Conservation (phyloP, 2,113 vertebrate genomes). For the Ochotona princeps region DNA sequence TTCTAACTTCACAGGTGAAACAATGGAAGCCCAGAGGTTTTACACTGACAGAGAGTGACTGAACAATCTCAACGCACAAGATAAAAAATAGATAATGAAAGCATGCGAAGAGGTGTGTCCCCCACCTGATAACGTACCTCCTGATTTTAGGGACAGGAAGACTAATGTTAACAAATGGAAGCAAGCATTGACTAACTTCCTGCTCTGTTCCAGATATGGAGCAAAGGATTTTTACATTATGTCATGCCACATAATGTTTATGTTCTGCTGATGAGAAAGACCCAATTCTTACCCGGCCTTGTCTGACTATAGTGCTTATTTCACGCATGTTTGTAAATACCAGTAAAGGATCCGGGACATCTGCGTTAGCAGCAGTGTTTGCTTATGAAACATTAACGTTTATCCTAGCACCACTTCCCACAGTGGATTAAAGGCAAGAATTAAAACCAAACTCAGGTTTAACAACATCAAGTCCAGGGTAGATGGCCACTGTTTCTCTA, state of each 20-base stretch:
- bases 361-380: not conserved
- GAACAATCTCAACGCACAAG: not conserved
- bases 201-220: not conserved
- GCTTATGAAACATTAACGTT: not conserved
- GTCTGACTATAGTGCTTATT: not conserved
- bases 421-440: not conserved
- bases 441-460: not conserved
- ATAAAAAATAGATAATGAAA: not conserved
- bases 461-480: not conserved
- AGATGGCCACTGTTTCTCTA: not conserved
- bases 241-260: not conserved
- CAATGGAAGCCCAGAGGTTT: not conserved
- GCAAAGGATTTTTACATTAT: not conserved
- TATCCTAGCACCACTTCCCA: not conserved
- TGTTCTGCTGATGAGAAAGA: not conserved
- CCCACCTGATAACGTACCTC: not conserved
- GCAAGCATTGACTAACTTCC: not conserved
- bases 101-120: fast-evolving
- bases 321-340: not conserved
- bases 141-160: too few relatives aligned
- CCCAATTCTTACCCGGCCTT: not conserved
- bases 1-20: not conserved
- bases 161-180: not conserved
- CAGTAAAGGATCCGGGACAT: not conserved
- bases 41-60: not conserved